These are phyloP conservation scores for Anguilla pacifica DNA, from an alignment of 2,797 vertebrate genomes.

Conservation along the genomic window DNA sequence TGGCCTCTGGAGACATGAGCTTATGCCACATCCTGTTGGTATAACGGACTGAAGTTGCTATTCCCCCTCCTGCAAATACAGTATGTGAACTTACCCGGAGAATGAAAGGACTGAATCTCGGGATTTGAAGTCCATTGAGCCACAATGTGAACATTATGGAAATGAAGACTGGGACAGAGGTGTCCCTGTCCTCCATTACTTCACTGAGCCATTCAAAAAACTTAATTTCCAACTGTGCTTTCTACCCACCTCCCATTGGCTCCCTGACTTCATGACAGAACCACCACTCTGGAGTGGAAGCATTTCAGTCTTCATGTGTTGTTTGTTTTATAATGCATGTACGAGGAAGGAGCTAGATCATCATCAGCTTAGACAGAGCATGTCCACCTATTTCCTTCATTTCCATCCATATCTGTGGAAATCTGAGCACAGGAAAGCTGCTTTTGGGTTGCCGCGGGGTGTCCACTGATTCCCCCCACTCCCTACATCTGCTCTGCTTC, in stretches of 20 bases:
- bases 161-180: neutral
- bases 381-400: conserved; percentile 13
- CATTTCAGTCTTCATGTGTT: neutral
- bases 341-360: neutral
- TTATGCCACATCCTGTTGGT: neutral
- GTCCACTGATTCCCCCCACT: neutral
- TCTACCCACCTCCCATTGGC: neutral
- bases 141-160: neutral
- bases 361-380: conserved; percentile 10
- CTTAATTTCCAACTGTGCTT: neutral
- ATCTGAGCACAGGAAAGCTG: conserved; percentile 19
- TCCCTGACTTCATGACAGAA: neutral
- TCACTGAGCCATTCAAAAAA: neutral
- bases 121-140: neutral
- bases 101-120: neutral
- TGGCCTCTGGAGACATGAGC: neutral
- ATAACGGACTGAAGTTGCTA: neutral
- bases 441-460: neutral
- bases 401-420: conserved; percentile 5
- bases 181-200: neutral
- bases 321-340: neutral
- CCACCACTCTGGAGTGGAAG: neutral
- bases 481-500: conserved; percentile 15
- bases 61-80: neutral
- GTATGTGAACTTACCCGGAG: neutral